Evolutionary conservation across 2,113 vertebrate species (phyloP).

Genomic region (Heterotis niloticus): DNA sequence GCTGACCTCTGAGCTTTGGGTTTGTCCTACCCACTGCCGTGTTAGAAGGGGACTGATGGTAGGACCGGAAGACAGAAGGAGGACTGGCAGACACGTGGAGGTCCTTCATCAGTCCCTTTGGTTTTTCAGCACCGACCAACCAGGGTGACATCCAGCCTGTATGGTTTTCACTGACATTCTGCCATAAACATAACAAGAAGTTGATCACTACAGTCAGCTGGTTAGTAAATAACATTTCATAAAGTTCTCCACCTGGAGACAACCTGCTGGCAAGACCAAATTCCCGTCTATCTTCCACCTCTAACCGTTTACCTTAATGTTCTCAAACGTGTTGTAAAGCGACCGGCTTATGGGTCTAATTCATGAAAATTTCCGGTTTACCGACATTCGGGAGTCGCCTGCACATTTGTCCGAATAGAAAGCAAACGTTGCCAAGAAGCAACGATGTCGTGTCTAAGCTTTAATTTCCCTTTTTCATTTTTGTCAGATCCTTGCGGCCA

Average conservation of each 20-base stretch:
- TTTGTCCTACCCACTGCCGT: not conserved
- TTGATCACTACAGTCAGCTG: not conserved
- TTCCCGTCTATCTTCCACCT: no score
- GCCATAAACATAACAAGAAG: not conserved
- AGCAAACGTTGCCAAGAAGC: not conserved
- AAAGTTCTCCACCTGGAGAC: no score
- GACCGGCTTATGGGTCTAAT: not conserved
- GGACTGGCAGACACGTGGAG: not conserved
- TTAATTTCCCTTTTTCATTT: not conserved
- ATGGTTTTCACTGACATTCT: not conserved
- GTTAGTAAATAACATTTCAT: no score
- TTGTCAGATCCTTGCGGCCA: not conserved
- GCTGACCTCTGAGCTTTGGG: conserved; percentile 16
- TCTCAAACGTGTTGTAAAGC: no score
- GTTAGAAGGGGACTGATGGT: not conserved
- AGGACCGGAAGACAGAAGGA: not conserved
- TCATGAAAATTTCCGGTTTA: not conserved
- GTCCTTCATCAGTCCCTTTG: not conserved
- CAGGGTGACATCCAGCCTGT: not conserved
- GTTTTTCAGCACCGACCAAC: not conserved
- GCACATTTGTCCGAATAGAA: not conserved
- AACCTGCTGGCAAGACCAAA: no score
- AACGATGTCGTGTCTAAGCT: not conserved
- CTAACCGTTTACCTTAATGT: no score
- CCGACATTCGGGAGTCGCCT: not conserved